Evolutionary conservation across 1,140 invertebrate genomes (phyloP).

Genomic region (Rhynchophorus ferrugineus): DNA sequence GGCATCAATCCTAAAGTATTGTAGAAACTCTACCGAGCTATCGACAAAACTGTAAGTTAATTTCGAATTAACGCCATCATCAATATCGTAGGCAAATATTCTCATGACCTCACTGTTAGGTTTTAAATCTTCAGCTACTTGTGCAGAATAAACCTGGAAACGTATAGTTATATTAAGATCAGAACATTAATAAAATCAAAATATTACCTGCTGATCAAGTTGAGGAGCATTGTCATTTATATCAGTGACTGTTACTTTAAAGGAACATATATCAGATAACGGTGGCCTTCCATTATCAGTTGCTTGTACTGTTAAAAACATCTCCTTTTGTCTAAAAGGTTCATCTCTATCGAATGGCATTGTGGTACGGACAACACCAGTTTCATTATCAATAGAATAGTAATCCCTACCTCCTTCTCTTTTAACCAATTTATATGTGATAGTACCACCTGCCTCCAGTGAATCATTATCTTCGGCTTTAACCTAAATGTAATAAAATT

Average conservation of each 20-base stretch:
- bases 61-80: constrained; percentile 77
- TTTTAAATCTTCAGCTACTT: constrained; percentile 64
- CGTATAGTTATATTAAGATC: too few relatives aligned
- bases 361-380: constrained; percentile 66
- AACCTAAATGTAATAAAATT: constrained; percentile 31
- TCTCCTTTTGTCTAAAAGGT: constrained; percentile 74
- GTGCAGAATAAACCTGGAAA: constrained; percentile 61
- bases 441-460: constrained; percentile 64
- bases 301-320: constrained; percentile 71
- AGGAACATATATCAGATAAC: constrained; percentile 78
- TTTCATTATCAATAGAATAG: constrained; percentile 67
- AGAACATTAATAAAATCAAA: too few relatives aligned
- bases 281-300: constrained; percentile 78
- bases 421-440: constrained; percentile 73
- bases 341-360: constrained; percentile 78
- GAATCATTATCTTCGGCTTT: constrained; percentile 55
- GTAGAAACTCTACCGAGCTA: constrained; percentile 45
- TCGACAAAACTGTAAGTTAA: constrained; percentile 47
- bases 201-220: constrained; percentile 73
- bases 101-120: constrained; percentile 70
- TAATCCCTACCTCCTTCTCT: constrained; percentile 58
- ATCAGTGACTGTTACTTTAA: constrained; percentile 79
- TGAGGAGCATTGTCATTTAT: constrained; percentile 82
- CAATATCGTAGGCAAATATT: constrained; percentile 81
- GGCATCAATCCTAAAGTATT: constrained; percentile 70